Base-by-base conservation (phyloP, 2,888 invertebrate species). In the Imbricaverruca yamaguchii region DNA sequence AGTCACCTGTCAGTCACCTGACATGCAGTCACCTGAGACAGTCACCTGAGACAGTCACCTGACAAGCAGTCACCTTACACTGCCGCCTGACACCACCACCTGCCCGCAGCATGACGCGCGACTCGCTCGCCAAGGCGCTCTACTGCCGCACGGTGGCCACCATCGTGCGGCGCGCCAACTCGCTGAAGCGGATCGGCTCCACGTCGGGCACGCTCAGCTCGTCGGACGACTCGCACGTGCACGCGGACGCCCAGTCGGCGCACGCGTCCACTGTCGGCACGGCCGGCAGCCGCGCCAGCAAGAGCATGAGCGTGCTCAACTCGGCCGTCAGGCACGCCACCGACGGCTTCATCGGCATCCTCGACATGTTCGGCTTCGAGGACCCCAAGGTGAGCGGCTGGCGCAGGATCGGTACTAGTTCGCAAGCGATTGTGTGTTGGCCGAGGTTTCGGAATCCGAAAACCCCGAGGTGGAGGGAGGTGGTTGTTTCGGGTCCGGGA, bases 351-450 rank as follows among this genome's bases (percentile, higher is more conserved):
- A 96, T 97, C 84, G 96, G 96, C 77, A 96, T 97, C 86, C 89
- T 97, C 81, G 97, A 97, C 87, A 96, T 97, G 96, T 97, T 97
- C 88, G 97, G 97, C 10, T 97, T 97, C 88, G 96, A 97, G 89
- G 95, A 95, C 87, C 94, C 94, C 59, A 93, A 93, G 86, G 89
- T 89, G 85, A 84, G 84, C 7, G 79, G 23, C 13, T 39, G 55
- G 23, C 63, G 79, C n/a, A 63, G 77, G n/a, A 39, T 39, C 39
- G 4, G 39, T 3, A 39, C 39, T 39, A 39, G 39, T 39, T 39
- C 39, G 39, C 39, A 39, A 39, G 39, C 39, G 39, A 39, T 39
- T 39, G 4, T 1, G 39, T 39, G 39, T 39, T 39, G 39, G 39
- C 39, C 4, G 39, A 39, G 39, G 39, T 39, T 39, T 39, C 39